A percentile compares a stretch with the other conserved stretches of the same genome.
Evolutionary conservation across 2,888 invertebrate species (phyloP).

Genomic region (Tribolium freemani): DNA sequence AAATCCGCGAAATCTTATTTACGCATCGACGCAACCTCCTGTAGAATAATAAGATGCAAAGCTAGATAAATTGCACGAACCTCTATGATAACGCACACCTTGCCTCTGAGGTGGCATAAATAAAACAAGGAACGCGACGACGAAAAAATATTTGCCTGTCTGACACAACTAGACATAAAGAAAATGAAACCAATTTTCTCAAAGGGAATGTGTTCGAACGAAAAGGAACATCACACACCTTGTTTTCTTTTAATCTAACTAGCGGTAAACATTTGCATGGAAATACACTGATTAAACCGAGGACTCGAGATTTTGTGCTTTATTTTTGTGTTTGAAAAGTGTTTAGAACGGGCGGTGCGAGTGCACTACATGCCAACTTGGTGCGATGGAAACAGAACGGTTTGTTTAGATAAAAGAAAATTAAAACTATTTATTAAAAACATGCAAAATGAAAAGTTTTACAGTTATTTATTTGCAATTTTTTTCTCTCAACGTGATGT

Average conservation of each 20-base stretch:
- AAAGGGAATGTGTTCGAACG: constrained; percentile 21
- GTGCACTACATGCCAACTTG: neutral
- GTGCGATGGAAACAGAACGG: too few species aligned
- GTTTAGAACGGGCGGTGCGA: neutral
- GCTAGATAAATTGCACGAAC: constrained; percentile 34
- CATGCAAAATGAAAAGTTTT: too few species aligned
- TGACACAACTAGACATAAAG: constrained; percentile 39
- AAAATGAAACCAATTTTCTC: constrained; percentile 41
- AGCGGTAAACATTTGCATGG: constrained; percentile 34
- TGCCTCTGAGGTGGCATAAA: constrained; percentile 36
- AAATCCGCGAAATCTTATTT: constrained; percentile 10
- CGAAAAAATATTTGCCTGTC: constrained; percentile 37
- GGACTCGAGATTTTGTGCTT: constrained; percentile 15
- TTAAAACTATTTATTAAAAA: too few species aligned
- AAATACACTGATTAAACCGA: constrained; percentile 31
- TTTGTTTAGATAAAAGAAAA: too few species aligned
- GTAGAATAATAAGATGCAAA: constrained; percentile 33
- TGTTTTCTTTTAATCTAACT: constrained; percentile 37
- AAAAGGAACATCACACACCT: constrained; percentile 33
- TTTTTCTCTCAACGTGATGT: too few species aligned
- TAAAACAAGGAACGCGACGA: constrained; percentile 31
- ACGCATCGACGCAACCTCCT: constrained; percentile 6
- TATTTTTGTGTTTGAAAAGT: constrained; percentile 16
- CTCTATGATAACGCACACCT: constrained; percentile 36
- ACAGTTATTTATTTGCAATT: too few species aligned